These are phyloP conservation scores for Automeris io DNA, from an alignment of 2,888 invertebrate species.

Conservation along the genomic window DNA sequence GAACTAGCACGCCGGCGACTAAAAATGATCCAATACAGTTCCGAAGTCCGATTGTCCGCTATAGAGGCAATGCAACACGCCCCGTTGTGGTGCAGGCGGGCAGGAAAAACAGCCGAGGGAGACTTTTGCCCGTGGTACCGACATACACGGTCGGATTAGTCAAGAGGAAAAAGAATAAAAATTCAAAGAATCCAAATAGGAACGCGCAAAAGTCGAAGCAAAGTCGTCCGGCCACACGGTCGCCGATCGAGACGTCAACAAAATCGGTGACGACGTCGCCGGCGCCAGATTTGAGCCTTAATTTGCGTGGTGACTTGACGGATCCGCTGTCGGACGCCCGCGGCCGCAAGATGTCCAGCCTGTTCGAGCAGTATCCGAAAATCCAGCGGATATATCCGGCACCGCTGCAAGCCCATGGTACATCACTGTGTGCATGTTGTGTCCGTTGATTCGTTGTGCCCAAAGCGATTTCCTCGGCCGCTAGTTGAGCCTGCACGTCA, in stretches of 20 bases:
- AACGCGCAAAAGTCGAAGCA: slow-evolving; percentile 72
- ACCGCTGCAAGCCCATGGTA: slow-evolving; percentile 70
- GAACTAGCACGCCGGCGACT: slow-evolving; percentile 83
- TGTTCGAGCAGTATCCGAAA: slow-evolving; percentile 85
- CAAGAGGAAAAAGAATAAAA: slow-evolving; percentile 75
- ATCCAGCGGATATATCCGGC: slow-evolving; percentile 87
- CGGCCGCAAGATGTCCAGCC: slow-evolving; percentile 80
- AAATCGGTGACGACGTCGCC: slow-evolving; percentile 41
- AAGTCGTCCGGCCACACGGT: slow-evolving; percentile 71
- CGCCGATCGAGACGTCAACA: slow-evolving; percentile 72
- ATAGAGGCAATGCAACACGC: slow-evolving; percentile 59
- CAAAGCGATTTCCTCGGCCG: slow-evolving; percentile 43
- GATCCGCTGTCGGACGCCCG: slow-evolving; percentile 62
- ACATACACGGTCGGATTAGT: slow-evolving; percentile 66
- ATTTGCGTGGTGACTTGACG: slow-evolving; percentile 54
- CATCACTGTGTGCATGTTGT: slow-evolving; percentile 52
- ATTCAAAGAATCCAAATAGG: slow-evolving; percentile 70
- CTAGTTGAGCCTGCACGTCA: slow-evolving; percentile 57
- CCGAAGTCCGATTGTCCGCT: slow-evolving; percentile 61
- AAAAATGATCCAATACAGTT: slow-evolving; percentile 79
- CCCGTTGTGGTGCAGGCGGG: slow-evolving; percentile 63
- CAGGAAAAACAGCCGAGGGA: slow-evolving; percentile 59
- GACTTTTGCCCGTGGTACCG: slow-evolving; percentile 52
- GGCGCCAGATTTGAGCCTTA: slow-evolving; percentile 56
- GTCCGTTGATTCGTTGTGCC: slow-evolving; percentile 42